Evolutionary conservation across 2,888 invertebrate genomes (phyloP), one percentile per base, ranked within the genome.

Genomic region (Ferdinandea cuprea): DNA sequence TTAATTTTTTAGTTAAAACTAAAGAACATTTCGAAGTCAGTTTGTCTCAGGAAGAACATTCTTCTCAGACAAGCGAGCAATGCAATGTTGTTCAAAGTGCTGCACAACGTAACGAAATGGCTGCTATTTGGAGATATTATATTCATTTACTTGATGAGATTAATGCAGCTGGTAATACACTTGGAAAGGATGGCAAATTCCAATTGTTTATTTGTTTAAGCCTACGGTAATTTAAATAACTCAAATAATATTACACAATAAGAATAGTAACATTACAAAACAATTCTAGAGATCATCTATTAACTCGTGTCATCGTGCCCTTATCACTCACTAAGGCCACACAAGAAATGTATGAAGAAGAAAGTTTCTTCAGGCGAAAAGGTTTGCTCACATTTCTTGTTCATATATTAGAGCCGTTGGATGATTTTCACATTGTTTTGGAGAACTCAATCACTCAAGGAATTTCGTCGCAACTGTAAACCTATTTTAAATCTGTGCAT

Each of bases 151-250:
- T 98, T 89, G 95, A 96, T 87, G 97, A 97, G 91, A 96, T 99
- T 83, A 95, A 95, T 89, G 94, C 94, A 56, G 95, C 95, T 0
- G 97, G 96, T 66, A 94, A 94, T 87, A 93, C 89, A 11, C 80
- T 91, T 63, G 99, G 99, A 65, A 99, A 99, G 91, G 99, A 99
- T 92, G 99, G 98, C 58, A 98, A 98, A 91, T 99, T 99, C 90
- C 99, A 99, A 91, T 93, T 99, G 40, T 98, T 99, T 89, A 95
- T 99, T 86, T 98, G 99, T 90, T 93, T 99, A 32, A 96, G 97
- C 88, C 94, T 97, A 86, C 95, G 98, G 98, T 98, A 91, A 88
- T 86, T 6, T 17, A 0, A n/a, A 30, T 71, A 25, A 8, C n/a
- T 19, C 17, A 32, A 25, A 9, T 25, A 28, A n/a, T n/a, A n/a